phyloP scores from a whole-genome alignment of 1,140 invertebrate species.

The Saccostrea glomerata region DNA sequence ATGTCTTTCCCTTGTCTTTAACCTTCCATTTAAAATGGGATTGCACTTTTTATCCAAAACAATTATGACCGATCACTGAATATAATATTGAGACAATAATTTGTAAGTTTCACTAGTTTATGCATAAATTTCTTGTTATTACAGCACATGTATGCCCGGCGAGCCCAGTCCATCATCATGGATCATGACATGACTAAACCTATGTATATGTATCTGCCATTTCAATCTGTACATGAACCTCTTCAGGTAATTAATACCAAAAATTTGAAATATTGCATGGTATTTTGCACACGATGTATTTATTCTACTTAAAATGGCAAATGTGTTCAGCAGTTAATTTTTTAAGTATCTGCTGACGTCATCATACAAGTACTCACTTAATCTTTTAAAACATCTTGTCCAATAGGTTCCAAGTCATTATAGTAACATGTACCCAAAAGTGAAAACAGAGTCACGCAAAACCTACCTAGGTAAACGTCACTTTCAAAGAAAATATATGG shows the following conservation, averaged over 20 bases:
- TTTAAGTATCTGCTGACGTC: not conserved
- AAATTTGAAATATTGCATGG: too few species aligned
- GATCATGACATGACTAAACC: constrained; percentile 63
- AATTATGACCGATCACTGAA: not conserved
- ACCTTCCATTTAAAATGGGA: too few species aligned
- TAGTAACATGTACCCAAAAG: constrained; percentile 53
- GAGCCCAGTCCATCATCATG: constrained; percentile 62
- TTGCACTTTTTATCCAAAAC: too few species aligned
- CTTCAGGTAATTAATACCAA: constrained; percentile 69
- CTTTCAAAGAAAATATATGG: not conserved
- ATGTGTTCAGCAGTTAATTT: not conserved
- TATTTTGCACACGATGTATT: too few species aligned
- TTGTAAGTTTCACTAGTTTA: not conserved
- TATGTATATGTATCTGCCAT: constrained; percentile 74
- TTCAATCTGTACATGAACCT: constrained; percentile 75
- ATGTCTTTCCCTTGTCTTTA: too few species aligned
- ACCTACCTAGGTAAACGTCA: constrained; percentile 53
- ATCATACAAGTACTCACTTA: too few species aligned
- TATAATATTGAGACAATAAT: not conserved
- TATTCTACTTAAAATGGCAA: too few species aligned
- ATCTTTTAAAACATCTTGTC: too few species aligned
- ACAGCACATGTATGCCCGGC: constrained; percentile 70
- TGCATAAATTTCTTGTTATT: constrained; percentile 33
- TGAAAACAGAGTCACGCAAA: constrained; percentile 55
- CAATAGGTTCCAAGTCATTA: constrained; percentile 53